Evolutionary conservation across 2,888 invertebrate genomes (phyloP).

Genomic region (Dilophus febrilis): DNA sequence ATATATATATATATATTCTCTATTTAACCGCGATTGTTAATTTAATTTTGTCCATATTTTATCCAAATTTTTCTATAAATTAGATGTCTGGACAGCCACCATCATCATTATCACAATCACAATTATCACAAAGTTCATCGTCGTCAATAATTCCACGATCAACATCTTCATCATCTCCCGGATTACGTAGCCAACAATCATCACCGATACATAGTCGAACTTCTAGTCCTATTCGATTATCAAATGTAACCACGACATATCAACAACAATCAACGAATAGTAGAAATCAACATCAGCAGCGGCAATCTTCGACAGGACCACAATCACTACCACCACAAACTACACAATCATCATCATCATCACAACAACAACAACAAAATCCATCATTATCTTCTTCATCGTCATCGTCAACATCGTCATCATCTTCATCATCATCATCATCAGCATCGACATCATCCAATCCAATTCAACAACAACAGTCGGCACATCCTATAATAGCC

Average conservation of each 20-base stretch:
- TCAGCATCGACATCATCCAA: no score
- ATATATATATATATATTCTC: no score
- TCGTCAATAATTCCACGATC: constrained; percentile 25
- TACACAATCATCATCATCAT: constrained; percentile 25
- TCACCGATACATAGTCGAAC: constrained; percentile 66
- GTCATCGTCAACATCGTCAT: not conserved
- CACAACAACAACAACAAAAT: constrained; percentile 9
- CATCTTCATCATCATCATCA: not conserved
- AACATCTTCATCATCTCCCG: constrained; percentile 47
- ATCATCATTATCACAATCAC: constrained; percentile 3
- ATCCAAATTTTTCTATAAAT: no score
- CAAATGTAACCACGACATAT: constrained; percentile 10
- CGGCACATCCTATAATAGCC: constrained; percentile 19
- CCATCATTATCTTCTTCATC: not conserved
- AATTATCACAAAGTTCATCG: no score
- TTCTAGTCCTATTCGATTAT: constrained; percentile 30
- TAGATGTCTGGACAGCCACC: no score
- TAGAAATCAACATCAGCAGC: constrained; percentile 17
- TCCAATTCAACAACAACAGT: constrained; percentile 20
- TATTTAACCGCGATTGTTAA: not conserved
- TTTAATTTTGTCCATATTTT: no score
- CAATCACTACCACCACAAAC: constrained; percentile 19
- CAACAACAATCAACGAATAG: constrained; percentile 13
- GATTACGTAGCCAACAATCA: constrained; percentile 52
- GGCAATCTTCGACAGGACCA: constrained; percentile 17